Evolutionary conservation across 92 coral and sea anemone genomes (phyloP).

Genomic region (Porites lobata): DNA sequence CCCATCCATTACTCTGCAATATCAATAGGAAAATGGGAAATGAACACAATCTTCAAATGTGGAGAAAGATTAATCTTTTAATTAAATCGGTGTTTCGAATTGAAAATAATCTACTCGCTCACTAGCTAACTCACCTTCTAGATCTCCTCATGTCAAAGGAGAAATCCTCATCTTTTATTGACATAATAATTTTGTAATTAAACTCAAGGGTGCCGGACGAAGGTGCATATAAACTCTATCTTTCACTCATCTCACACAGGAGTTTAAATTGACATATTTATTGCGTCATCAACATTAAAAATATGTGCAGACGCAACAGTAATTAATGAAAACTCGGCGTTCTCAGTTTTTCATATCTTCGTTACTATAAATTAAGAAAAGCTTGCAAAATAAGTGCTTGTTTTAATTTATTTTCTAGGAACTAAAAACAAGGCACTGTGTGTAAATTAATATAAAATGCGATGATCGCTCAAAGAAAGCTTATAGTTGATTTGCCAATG

Average conservation of each 20-base stretch:
- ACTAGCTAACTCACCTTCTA: not conserved
- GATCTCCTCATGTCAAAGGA: not conserved
- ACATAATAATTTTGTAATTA: not conserved
- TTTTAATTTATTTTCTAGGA: not conserved
- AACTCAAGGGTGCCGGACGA: not conserved
- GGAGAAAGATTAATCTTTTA: too few species aligned
- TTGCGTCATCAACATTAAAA: not conserved
- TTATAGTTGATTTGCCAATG: too few species aligned
- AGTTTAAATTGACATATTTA: slow-evolving; percentile 35
- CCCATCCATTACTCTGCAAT: slow-evolving; percentile 13
- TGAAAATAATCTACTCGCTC: not conserved
- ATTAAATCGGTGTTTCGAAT: not conserved
- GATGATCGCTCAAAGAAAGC: too few species aligned
- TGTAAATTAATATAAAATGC: too few species aligned
- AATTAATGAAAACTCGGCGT: not conserved
- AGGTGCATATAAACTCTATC: not conserved
- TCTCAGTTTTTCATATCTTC: not conserved
- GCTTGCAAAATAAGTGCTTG: too few species aligned
- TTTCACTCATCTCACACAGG: not conserved
- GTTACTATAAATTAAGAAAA: not conserved
- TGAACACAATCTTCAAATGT: not conserved
- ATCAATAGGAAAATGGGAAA: not conserved
- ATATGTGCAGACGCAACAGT: not conserved
- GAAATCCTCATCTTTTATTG: not conserved
- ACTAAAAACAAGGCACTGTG: not conserved